Conservation (phyloP, 1,140 invertebrate genomes). For the Hetaerina americana region DNA sequence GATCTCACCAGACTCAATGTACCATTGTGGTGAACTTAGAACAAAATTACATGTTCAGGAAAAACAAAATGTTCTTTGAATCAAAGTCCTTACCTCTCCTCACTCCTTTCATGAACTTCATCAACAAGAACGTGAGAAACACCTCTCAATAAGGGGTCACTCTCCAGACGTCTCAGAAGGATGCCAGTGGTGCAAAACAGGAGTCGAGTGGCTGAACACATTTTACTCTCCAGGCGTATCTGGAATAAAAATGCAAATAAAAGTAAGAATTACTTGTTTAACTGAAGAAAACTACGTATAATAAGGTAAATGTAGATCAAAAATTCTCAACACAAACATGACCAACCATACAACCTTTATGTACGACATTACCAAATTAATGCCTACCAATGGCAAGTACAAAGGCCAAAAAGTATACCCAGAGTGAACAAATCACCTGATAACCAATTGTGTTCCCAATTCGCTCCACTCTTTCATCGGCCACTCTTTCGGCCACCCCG, state of each 20-base stretch:
- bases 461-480: conserved; percentile 68
- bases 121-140: conserved; percentile 73
- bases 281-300: too few relatives aligned
- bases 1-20: too few relatives aligned
- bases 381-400: too few relatives aligned
- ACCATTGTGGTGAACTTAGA: background rate
- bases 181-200: conserved; percentile 89
- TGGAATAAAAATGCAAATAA: conserved; percentile 17
- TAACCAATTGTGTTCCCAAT: conserved; percentile 79
- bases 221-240: conserved; percentile 62
- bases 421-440: conserved; percentile 45
- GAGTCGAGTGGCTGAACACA: conserved; percentile 60
- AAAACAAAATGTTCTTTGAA: conserved; percentile 5
- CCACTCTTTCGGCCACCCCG: conserved; percentile 79
- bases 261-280: too few relatives aligned
- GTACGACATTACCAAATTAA: too few relatives aligned
- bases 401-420: too few relatives aligned
- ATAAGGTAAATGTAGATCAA: too few relatives aligned
- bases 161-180: conserved; percentile 61
- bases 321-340: too few relatives aligned
- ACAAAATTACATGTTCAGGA: conserved; percentile 20
- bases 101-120: conserved; percentile 82
- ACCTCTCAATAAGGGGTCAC: conserved; percentile 51
- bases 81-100: conserved; percentile 45
- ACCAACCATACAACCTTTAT: too few relatives aligned